Evolutionary conservation across 2,113 vertebrate species (phyloP).

Genomic region (Albula glossodonta): DNA sequence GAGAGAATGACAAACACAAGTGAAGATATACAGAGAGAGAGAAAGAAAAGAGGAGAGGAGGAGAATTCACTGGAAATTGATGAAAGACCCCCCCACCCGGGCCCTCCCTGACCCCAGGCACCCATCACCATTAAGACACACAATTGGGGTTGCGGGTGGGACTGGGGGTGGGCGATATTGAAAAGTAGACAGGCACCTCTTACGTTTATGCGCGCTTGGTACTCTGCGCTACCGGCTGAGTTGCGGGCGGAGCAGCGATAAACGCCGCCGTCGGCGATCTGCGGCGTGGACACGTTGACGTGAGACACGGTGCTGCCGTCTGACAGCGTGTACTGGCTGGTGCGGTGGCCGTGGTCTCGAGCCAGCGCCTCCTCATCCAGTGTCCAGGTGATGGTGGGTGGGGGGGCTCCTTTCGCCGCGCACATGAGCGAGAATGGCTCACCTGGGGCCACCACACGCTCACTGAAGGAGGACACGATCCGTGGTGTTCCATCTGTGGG

Average conservation of each 20-base stretch:
- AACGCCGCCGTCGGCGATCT: conserved; percentile 96
- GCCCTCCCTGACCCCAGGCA: not conserved
- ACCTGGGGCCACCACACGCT: conserved; percentile 93
- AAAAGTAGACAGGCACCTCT: conserved; percentile 99
- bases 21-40: too few relatives aligned
- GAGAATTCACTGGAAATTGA: too few relatives aligned
- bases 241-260: conserved; percentile 98
- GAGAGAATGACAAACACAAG: too few relatives aligned
- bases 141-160: conserved; percentile 31
- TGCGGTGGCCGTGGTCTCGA: conserved; percentile 83
- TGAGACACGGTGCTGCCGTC: conserved; percentile 94
- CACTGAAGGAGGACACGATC: conserved; percentile 95
- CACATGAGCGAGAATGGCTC: conserved; percentile 97
- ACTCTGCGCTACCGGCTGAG: conserved; percentile 98
- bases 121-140: not conserved
- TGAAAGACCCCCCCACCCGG: not conserved
- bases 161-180: conserved; percentile 81
- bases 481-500: conserved; percentile 90
- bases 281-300: conserved; percentile 91
- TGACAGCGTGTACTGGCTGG: conserved; percentile 93
- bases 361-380: conserved; percentile 92
- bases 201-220: conserved; percentile 99
- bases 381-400: conserved; percentile 94
- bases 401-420: conserved; percentile 91
- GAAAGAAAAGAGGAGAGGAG: too few relatives aligned